A percentile compares a stretch with the other conserved stretches of the same genome.
phyloP scores from a whole-genome alignment of 2,113 vertebrate genomes.

The Panthera tigris region DNA sequence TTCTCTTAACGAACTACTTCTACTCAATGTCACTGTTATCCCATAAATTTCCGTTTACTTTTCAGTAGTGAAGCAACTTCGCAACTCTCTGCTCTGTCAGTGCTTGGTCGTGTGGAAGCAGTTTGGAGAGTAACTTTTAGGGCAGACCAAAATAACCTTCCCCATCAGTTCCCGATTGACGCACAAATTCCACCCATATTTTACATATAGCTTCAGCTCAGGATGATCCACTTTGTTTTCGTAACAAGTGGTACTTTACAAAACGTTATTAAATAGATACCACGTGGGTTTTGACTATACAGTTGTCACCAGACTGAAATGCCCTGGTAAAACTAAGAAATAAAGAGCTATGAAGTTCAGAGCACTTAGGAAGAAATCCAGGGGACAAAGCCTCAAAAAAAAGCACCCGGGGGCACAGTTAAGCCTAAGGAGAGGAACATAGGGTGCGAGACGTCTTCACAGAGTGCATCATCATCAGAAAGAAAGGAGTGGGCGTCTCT shows the following conservation, averaged over 20 bases:
- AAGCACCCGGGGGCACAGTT: not conserved
- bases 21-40: not conserved
- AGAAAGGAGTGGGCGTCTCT: not conserved
- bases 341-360: not conserved
- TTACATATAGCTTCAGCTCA: not conserved
- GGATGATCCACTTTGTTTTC: not conserved
- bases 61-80: not conserved
- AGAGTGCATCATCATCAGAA: not conserved
- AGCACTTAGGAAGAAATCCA: not conserved
- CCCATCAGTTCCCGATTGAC: not conserved
- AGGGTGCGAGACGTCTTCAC: not conserved
- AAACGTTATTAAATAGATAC: constrained; percentile 13
- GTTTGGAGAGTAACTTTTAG: not conserved
- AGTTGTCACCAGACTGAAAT: constrained; percentile 39
- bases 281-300: constrained; percentile 1
- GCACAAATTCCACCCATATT: not conserved
- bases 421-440: not conserved
- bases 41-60: constrained; percentile 26
- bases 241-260: not conserved
- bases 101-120: not conserved
- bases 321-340: constrained; percentile 10
- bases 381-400: not conserved
- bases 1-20: not conserved
- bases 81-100: not conserved
- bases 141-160: not conserved